A percentile compares a stretch with the other conserved stretches of the same genome.
phyloP scores from a whole-genome alignment of 1,140 invertebrate species.

The Battus philenor region DNA sequence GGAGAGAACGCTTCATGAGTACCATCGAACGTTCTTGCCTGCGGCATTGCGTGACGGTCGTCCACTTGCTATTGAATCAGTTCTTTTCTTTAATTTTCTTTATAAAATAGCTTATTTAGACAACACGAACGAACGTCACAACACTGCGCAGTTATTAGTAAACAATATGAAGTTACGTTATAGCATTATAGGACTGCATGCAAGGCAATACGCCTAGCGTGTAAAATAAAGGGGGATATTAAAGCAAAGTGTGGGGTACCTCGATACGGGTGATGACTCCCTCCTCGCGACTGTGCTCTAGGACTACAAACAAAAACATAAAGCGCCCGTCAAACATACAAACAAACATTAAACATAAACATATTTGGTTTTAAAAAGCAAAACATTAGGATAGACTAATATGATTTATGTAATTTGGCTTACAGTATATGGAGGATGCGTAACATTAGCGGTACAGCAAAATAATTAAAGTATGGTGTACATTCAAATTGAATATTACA shows the following conservation, averaged over 20 bases:
- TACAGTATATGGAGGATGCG: too few relatives aligned
- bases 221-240: conserved; percentile 19
- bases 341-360: conserved; percentile 44
- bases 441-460: not conserved
- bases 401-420: conserved; percentile 14
- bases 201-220: conserved; percentile 4
- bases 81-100: conserved; percentile 10
- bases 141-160: conserved; percentile 36
- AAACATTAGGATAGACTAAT: conserved; percentile 14
- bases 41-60: conserved; percentile 49
- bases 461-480: too few relatives aligned
- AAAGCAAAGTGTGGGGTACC: conserved; percentile 72
- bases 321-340: conserved; percentile 71
- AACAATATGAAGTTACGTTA: conserved; percentile 17
- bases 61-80: conserved; percentile 23
- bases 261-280: conserved; percentile 75
- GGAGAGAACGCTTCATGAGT: conserved; percentile 49
- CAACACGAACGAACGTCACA: conserved; percentile 58
- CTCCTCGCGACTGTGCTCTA: conserved; percentile 76
- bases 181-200: conserved; percentile 2
- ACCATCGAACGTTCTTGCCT: conserved; percentile 67
- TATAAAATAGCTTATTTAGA: conserved; percentile 2
- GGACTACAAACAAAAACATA: conserved; percentile 75
- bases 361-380: conserved; percentile 33
- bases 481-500: too few relatives aligned